Conservation (phyloP, 2,888 invertebrate species). For the Crepidodera aurea region DNA sequence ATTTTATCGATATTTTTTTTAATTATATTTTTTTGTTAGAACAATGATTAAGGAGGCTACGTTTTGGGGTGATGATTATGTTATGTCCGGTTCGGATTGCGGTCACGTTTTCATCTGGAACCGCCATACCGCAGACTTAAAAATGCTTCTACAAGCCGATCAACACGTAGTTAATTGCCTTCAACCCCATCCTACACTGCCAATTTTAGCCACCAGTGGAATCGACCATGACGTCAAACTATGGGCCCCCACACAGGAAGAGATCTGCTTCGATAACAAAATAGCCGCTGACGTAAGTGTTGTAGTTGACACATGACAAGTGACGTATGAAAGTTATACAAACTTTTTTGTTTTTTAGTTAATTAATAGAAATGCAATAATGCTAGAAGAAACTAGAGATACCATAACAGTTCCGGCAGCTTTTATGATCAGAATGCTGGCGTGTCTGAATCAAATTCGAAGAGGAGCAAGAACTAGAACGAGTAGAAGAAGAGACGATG, state of each 20-base stretch:
- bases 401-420: slow-evolving; percentile 88
- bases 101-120: slow-evolving; percentile 89
- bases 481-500: slow-evolving; percentile 39
- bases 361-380: slow-evolving; percentile 78
- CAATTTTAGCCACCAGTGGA: slow-evolving; percentile 82
- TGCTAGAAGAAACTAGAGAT: slow-evolving; percentile 86
- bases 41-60: slow-evolving; percentile 87
- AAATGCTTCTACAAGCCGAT: slow-evolving; percentile 81
- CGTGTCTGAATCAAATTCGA: slow-evolving; percentile 72
- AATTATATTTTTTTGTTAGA: slow-evolving; percentile 60
- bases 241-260: slow-evolving; percentile 76
- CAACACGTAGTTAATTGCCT: slow-evolving; percentile 85
- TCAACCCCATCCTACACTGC: slow-evolving; percentile 82
- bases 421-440: slow-evolving; percentile 82
- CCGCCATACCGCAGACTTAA: slow-evolving; percentile 71
- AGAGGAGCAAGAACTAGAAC: slow-evolving; percentile 55
- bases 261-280: slow-evolving; percentile 68
- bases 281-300: slow-evolving; percentile 71
- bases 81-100: slow-evolving; percentile 90
- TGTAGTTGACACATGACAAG: too few species aligned
- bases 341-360: slow-evolving; percentile 71
- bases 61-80: slow-evolving; percentile 83
- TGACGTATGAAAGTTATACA: too few species aligned
- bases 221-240: slow-evolving; percentile 88
- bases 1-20: neutral